Base-by-base conservation (phyloP, 1,140 invertebrate genomes). In the Oreohelix idahoensis region DNA sequence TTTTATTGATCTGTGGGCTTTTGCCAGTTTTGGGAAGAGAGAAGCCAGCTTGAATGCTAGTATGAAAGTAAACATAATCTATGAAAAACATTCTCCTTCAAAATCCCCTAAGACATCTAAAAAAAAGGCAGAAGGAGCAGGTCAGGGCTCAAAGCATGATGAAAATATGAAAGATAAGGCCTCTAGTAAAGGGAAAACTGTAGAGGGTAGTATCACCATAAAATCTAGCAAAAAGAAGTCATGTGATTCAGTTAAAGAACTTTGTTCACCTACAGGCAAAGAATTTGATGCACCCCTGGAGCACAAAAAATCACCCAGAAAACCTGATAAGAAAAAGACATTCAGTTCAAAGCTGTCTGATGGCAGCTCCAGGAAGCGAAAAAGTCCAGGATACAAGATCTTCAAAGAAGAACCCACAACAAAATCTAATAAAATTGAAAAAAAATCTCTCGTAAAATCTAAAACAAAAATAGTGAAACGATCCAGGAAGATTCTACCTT, bases 11-110 rank as follows among this genome's bases (percentile, higher is more conserved):
- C 0, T 83, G n/a, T 83, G 75, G 77, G 70, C 45, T 36, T 29
- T 63, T 23, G 58, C 36, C 0, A 80, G 42, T 17, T 82, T 85
- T 45, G 69, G 84, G 26, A 88, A 87, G 82, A 71, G 89, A 42
- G 88, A 89, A 76, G 89, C 89, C 17, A 90, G 89, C 81, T 70
- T 90, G 23, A 88, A 87, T 85, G 89, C 89, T 35, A 83, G 83
- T 39, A 85, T 84, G 39, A 85, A 84, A 74, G 84, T 89, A 26
- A 87, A 90, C 63, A 89, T 90, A 42, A 66, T 88, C 49, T 88
- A 81, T 84, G 88, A 89, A 51, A 89, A 85, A 49, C 53, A 79
- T n/a, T 51, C 75, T 26, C 80, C 83, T 32, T 83, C 35, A 83
- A 79, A 45, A 83, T 81, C 63, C 49, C 51, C 35, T 29, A 53